phyloP scores from a whole-genome alignment of 2,113 vertebrate species.

The Condylura cristata region DNA sequence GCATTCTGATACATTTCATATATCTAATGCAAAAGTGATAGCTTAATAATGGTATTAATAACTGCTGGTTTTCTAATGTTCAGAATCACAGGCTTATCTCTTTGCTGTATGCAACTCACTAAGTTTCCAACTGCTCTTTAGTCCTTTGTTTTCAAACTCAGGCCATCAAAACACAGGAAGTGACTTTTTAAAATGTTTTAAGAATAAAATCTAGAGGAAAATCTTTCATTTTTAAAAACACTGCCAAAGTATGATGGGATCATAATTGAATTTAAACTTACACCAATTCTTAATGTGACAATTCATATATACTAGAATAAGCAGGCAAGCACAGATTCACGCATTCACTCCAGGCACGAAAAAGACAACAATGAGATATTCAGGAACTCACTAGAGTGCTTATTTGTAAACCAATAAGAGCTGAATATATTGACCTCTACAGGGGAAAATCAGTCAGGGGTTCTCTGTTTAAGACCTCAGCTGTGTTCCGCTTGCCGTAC shows the following conservation, averaged over 20 bases:
- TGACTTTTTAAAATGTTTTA: slow-evolving; percentile 54
- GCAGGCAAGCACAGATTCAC: background rate
- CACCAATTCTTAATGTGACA: background rate
- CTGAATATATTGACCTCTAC: slow-evolving; percentile 71
- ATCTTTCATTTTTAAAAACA: slow-evolving; percentile 51
- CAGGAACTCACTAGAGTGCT: slow-evolving; percentile 17
- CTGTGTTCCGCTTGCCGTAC: slow-evolving; percentile 91
- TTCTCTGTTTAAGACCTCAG: slow-evolving; percentile 63
- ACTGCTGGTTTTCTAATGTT: background rate
- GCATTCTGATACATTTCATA: background rate
- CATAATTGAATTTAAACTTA: background rate
- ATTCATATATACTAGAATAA: background rate
- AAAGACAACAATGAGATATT: slow-evolving; percentile 77
- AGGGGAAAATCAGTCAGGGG: slow-evolving; percentile 79
- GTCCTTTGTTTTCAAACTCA: slow-evolving; percentile 25
- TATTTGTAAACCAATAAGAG: slow-evolving; percentile 6
- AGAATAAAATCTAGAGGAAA: slow-evolving; percentile 67
- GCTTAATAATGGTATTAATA: background rate
- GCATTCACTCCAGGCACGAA: background rate
- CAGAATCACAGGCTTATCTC: background rate
- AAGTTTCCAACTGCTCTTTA: background rate
- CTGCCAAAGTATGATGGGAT: slow-evolving; percentile 56
- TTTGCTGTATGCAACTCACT: background rate
- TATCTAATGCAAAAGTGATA: background rate
- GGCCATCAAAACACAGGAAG: slow-evolving; percentile 43